Evolutionary conservation across 2,888 invertebrate genomes (phyloP), one percentile per base, ranked within the genome.

Genomic region (Parnassius orleans): DNA sequence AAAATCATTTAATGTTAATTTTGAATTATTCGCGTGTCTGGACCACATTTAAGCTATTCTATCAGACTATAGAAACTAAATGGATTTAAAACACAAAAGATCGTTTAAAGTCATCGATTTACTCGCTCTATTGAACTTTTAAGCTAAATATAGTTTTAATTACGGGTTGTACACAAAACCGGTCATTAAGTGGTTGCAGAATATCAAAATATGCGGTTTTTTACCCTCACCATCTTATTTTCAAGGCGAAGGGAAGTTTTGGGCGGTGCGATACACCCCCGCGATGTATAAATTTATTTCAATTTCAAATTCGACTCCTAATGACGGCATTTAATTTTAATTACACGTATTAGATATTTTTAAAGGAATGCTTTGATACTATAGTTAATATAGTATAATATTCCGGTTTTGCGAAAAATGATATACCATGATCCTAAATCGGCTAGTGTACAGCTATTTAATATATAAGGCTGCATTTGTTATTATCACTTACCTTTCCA

Each of bases 121-220:
- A 75, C 46, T 72, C 74, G 78, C 73, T 81, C 80, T 81, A 86
- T 86, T 81, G 79, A 75, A 67, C 64, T 78, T 81, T 77, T 68
- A 69, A 67, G 66, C 78, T 75, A 84, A 87, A 90, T 87, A 83
- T 70, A 50, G 66, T 86, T 89, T 84, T 90, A 90, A 90, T 90
- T 88, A 80, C 76, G 72, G 74, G 75, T 75, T 80, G 65, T 69
- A 66, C 66, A 65, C 63, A 61, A 64, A 83, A 76, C 81, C 79
- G 72, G 67, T 75, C 78, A 87, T 90, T 89, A 87, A 81, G 83
- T 66, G 86, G 89, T 90, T 83, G 88, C 87, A 71, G 79, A 84
- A 81, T 69, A 83, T 81, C 83, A 86, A 85, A 87, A 86, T 88
- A 86, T 70, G 74, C 76, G 74, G 64, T 65, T 68, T 77, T 81